These are phyloP conservation scores for Aramus guarauna DNA, from an alignment of 2,113 vertebrate genomes.

Conservation along the genomic window DNA sequence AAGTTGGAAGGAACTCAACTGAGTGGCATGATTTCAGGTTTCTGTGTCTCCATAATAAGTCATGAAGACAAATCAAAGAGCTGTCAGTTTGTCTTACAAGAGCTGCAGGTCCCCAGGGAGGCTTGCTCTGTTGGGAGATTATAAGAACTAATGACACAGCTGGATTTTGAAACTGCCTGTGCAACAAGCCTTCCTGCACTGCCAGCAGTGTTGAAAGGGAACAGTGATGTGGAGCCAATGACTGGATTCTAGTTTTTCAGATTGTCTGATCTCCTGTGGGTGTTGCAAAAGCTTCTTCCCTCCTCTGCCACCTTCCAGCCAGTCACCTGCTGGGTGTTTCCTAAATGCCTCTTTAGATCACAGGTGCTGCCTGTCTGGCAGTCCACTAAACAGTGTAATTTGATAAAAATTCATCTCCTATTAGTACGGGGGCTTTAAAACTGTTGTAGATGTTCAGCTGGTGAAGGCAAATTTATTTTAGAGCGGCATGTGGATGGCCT, in stretches of 20 bases:
- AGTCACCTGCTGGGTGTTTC: not conserved
- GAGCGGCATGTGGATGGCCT: not conserved
- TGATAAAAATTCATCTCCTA: not conserved
- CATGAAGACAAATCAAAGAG: not conserved
- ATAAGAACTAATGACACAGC: not conserved
- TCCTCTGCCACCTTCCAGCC: not conserved
- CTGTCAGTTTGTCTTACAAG: not conserved
- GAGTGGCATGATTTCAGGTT: not conserved
- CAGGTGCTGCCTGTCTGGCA: not conserved
- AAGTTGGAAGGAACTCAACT: not conserved
- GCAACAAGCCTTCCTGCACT: not conserved
- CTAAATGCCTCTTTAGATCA: not conserved
- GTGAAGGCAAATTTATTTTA: not conserved
- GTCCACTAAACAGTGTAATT: not conserved
- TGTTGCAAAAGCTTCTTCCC: not conserved
- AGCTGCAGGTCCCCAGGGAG: not conserved
- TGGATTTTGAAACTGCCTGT: not conserved
- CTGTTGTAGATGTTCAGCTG: not conserved
- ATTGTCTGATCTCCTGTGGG: not conserved
- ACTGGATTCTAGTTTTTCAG: not conserved
- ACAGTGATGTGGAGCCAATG: fast-evolving
- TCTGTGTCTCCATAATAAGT: not conserved
- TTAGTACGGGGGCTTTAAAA: not conserved
- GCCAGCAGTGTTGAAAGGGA: not conserved
- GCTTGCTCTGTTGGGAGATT: fast-evolving